Conservation (phyloP, 2,797 vertebrate genomes). For the Sorex maritimensis region DNA sequence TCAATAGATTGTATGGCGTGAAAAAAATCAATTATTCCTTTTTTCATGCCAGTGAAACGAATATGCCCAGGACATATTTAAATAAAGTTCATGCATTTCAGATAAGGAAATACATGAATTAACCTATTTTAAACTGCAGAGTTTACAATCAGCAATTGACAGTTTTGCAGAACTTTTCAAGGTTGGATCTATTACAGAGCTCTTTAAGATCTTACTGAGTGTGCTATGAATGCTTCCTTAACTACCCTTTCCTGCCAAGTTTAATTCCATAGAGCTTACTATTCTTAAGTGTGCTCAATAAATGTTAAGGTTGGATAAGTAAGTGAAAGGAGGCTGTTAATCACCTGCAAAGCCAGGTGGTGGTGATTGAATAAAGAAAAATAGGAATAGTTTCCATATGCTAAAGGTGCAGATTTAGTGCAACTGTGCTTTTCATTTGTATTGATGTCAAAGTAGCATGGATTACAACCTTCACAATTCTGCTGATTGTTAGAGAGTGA, state of each 20-base stretch:
- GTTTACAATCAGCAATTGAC: conserved; percentile 88
- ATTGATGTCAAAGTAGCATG: conserved; percentile 20
- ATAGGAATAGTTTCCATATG: neutral
- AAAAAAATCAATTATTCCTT: conserved; percentile 93
- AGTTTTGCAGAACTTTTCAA: conserved; percentile 85
- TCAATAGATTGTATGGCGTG: conserved; percentile 87
- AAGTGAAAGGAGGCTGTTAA: conserved; percentile 72
- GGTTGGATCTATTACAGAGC: conserved; percentile 81
- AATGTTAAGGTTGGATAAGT: conserved; percentile 70
- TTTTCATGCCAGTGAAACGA: conserved; percentile 91
- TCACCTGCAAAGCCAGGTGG: conserved; percentile 68
- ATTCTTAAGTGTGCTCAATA: conserved; percentile 65
- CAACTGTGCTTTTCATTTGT: conserved; percentile 47
- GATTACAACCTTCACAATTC: neutral
- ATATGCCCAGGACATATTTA: conserved; percentile 87
- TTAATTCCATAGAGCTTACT: conserved; percentile 76
- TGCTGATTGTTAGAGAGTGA: conserved; percentile 68
- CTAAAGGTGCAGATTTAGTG: conserved; percentile 24
- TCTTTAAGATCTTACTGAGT: conserved; percentile 78
- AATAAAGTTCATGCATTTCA: conserved; percentile 87
- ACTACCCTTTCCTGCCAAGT: conserved; percentile 66
- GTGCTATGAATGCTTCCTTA: conserved; percentile 72
- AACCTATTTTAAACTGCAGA: conserved; percentile 85
- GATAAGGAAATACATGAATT: conserved; percentile 88
- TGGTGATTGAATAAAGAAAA: conserved; percentile 37